Conservation (phyloP, 2,797 vertebrate genomes). For the Staurois parvus region DNA sequence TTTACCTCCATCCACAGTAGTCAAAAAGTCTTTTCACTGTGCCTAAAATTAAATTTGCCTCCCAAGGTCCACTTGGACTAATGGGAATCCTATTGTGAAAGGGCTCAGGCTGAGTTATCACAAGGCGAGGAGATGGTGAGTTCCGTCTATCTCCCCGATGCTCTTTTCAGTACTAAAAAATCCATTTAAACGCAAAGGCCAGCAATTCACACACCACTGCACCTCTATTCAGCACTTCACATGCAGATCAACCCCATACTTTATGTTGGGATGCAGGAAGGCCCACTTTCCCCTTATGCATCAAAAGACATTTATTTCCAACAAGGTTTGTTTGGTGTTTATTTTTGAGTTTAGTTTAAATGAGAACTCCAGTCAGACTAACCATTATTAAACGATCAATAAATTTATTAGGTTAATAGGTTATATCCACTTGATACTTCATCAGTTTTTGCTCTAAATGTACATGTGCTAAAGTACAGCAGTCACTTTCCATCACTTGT, state of each 20-base stretch:
- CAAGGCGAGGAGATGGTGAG: constrained; percentile 36
- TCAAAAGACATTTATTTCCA: constrained; percentile 26
- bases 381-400: background rate
- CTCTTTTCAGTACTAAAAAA: constrained; percentile 54
- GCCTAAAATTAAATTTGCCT: constrained; percentile 39
- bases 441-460: too few species aligned
- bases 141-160: constrained; percentile 38
- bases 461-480: too few species aligned
- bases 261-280: constrained; percentile 75
- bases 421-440: too few species aligned
- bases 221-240: constrained; percentile 83
- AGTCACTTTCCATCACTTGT: too few species aligned
- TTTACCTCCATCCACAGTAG: constrained; percentile 21
- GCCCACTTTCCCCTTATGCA: constrained; percentile 68
- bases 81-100: constrained; percentile 46
- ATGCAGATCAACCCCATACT: constrained; percentile 85
- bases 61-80: constrained; percentile 42
- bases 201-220: constrained; percentile 79
- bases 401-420: too few species aligned
- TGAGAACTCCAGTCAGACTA: background rate
- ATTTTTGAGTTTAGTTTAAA: background rate
- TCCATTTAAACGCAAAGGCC: constrained; percentile 58
- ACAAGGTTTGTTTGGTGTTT: background rate
- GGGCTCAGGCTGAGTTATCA: constrained; percentile 49
- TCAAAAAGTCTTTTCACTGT: constrained; percentile 31